These are phyloP conservation scores for Automeris io DNA, from an alignment of 2,888 invertebrate species.

Conservation along the genomic window DNA sequence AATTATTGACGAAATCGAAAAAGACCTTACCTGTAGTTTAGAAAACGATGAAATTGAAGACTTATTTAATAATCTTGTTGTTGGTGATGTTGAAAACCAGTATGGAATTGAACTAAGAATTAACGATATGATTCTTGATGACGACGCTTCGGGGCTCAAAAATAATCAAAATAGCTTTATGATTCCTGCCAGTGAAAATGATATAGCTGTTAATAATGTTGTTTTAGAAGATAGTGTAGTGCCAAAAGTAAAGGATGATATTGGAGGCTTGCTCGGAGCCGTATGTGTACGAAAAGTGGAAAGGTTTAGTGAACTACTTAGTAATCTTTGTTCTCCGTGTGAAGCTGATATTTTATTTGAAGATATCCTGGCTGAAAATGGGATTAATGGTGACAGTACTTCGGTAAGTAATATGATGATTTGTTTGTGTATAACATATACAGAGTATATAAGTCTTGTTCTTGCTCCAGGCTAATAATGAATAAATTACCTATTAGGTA, in stretches of 20 bases:
- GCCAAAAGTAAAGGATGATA: conserved; percentile 59
- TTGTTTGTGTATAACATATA: no score
- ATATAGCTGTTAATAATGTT: conserved; percentile 38
- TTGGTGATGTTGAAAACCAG: conserved; percentile 32
- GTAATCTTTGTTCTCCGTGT: conserved; percentile 68
- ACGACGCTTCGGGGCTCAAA: conserved; percentile 41
- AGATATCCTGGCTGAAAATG: conserved; percentile 64
- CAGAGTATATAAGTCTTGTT: no score
- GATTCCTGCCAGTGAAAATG: conserved; percentile 45
- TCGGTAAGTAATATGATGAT: no score
- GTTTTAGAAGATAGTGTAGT: conserved; percentile 53
- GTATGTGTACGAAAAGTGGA: conserved; percentile 73
- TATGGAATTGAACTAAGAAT: conserved; percentile 34
- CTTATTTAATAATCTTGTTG: conserved; percentile 56
- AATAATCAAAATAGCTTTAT: conserved; percentile 44
- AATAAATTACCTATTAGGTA: no score
- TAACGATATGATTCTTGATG: conserved; percentile 28
- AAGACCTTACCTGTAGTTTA: conserved; percentile 39
- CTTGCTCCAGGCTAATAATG: no score
- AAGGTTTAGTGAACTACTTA: conserved; percentile 71
- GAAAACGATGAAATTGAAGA: conserved; percentile 58
- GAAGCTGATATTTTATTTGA: conserved; percentile 68
- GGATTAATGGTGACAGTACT: conserved; percentile 45
- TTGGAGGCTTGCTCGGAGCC: conserved; percentile 56
- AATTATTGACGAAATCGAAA: conserved; percentile 57